Evolutionary conservation across 1,140 invertebrate species (phyloP).

Genomic region (Eriocheir sinensis): DNA sequence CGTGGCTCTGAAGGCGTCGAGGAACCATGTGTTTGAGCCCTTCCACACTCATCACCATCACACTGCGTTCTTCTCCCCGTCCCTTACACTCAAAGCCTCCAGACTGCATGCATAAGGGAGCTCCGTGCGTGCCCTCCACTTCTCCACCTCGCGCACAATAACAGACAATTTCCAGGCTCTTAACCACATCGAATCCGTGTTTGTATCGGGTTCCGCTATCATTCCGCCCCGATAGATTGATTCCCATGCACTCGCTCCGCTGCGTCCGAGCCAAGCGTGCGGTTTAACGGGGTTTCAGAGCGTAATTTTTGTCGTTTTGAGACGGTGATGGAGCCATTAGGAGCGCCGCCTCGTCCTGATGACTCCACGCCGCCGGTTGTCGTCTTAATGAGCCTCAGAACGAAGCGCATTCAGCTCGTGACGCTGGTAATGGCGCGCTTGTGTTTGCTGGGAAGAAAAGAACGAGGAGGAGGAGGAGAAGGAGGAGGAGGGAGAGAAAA

Average conservation of each 20-base stretch:
- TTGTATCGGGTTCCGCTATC: neutral
- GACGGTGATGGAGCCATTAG: slow-evolving; percentile 34
- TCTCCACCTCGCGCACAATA: neutral
- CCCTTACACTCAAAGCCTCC: too few species aligned
- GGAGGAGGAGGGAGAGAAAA: neutral
- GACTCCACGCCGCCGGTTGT: neutral
- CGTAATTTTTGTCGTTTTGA: slow-evolving; percentile 15
- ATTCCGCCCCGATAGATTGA: neutral
- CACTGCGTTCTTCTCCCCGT: too few species aligned
- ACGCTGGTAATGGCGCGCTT: neutral
- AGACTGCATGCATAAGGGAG: too few species aligned
- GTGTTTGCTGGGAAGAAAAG: neutral
- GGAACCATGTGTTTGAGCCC: too few species aligned
- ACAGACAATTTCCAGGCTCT: too few species aligned
- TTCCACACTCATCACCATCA: too few species aligned
- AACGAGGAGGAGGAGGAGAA: neutral
- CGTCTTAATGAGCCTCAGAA: slow-evolving; percentile 11
- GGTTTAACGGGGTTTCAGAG: neutral
- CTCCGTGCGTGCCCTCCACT: too few species aligned
- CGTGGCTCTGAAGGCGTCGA: too few species aligned
- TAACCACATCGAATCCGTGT: neutral
- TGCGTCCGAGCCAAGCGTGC: neutral
- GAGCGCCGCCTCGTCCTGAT: slow-evolving; percentile 31
- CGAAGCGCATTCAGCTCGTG: slow-evolving; percentile 40
- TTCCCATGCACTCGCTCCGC: neutral